Conservation (phyloP, 2,888 invertebrate genomes). For the Himalopsyche anomala region DNA sequence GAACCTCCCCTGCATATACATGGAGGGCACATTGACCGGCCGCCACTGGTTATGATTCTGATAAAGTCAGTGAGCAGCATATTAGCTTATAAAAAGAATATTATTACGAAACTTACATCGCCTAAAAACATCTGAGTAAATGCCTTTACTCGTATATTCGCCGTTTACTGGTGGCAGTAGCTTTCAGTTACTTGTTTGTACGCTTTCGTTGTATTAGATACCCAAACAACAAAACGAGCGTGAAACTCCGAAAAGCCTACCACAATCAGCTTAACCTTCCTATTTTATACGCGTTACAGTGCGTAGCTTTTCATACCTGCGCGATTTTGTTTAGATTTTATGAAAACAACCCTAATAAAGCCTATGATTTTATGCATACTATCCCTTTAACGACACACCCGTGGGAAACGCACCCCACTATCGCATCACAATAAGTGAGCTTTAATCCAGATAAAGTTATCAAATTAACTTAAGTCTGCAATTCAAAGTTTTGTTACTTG, state of each 20-base stretch:
- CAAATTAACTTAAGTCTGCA: not conserved
- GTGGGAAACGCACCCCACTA: constrained; percentile 13
- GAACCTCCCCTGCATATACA: too few relatives aligned
- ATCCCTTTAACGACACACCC: constrained; percentile 2
- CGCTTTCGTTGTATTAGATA: not conserved
- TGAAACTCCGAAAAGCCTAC: constrained; percentile 18
- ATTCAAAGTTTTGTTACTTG: too few relatives aligned
- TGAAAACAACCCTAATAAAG: constrained; percentile 34
- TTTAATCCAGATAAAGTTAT: constrained; percentile 30
- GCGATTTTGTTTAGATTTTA: constrained; percentile 26
- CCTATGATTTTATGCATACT: constrained; percentile 30
- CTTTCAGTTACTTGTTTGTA: constrained; percentile 14
- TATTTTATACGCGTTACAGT: constrained; percentile 21
- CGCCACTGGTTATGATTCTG: too few relatives aligned
- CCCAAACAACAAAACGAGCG: constrained; percentile 21
- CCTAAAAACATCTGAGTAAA: not conserved
- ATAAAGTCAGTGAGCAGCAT: too few relatives aligned
- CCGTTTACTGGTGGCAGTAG: not conserved
- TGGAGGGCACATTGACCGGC: too few relatives aligned
- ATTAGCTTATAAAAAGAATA: too few relatives aligned
- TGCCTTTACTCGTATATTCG: not conserved
- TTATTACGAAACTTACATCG: too few relatives aligned
- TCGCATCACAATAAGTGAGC: constrained; percentile 4
- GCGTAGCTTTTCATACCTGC: constrained; percentile 26
- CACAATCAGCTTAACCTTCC: constrained; percentile 5